Evolutionary conservation across 2,113 vertebrate species (phyloP), one percentile per base, ranked within the genome.

Genomic region (Microcebus griseorufus): DNA sequence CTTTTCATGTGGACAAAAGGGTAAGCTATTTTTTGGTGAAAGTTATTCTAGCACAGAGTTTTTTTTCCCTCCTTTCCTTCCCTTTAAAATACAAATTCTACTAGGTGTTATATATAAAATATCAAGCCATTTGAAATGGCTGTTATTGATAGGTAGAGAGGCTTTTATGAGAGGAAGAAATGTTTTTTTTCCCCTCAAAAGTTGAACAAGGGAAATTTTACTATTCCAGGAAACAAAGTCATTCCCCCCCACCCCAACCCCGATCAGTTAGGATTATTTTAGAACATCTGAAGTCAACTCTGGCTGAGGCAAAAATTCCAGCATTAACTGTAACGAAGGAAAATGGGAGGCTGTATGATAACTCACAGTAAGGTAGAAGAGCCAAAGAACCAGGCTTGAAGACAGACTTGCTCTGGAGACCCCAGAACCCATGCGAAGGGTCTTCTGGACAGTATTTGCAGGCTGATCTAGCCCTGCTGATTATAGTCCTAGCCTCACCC

Each of bases 31-130:
- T 37, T 64, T 58, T 16, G 37, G n/a, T 73, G 48, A 55, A 87
- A 88, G 70, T 23, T 69, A 25, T 92, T 95, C 45, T 55, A 51
- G 62, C 55, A 42, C 27, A 95, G 12, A 88, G 22, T 8, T 51
- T 93, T 93, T 94, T 93, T 91, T 78, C 37, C 37, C 11, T 70
- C 7, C 32, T 78, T 92, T 67, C 13, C 16, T 92, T 94, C 37
- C 72, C 60, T 81, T 45, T 17, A 53, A 93, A 93, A 84, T 42
- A 76, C 2, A 94, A 11, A 55, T 83, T 93, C 73, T 96, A 80
- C 17, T 16, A 67, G 51, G 78, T 80, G n/a, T 73, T 97, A 94
- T 73, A 78, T 42, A 48, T 81, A 83, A 94, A 93, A 80, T 93
- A 55, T 34, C 64, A 87, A 88, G 16, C 80, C 90, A 92, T 94